Evolutionary conservation across 2,113 vertebrate species (phyloP), one percentile per base, ranked within the genome.

Genomic region (Sula dactylatra): DNA sequence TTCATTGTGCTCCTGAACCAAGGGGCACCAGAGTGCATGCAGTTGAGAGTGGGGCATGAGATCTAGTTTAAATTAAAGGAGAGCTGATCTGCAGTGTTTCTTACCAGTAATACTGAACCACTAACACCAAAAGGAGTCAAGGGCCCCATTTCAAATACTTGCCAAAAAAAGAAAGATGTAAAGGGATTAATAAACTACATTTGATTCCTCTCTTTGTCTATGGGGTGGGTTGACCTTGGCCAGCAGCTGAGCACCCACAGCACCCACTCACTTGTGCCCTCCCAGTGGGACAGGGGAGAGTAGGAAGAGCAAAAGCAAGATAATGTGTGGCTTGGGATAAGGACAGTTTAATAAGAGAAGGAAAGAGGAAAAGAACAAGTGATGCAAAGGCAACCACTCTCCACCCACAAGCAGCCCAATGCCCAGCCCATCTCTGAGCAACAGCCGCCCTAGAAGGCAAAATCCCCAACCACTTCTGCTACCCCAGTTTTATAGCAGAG

Each of bases 1-100:
- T 50, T n/a, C 1, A 0, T 36, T 44, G 78, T 36, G 20, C 31
- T 29, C 10, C 21, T 44, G 13, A 44, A 58, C 32, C 1, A 2
- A 66, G 74, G 52, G 52, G 11, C 87, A 52, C 9, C 36, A 38
- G 27, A 18, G 32, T 5, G 11, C 31, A 4, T 16, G 17, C 26
- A 18, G 8, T 26, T 1, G 2, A 11, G 36, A 7, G 31, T 32
- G 21, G 52, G 69, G 59, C 66, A 32, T 14, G 20, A 21, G 29
- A 26, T 58, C 17, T 16, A 21, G 11, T 12, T 40, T 14, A 49
- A 56, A 40, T 31, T 40, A 21, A 45, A 52, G 17, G 42, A 80
- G n/a, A 50, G 26, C 13, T 66, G 42, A 36, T 26, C 44, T 3
- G 3, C n/a, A 21, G 1, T 26, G 16, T 66, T 42, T 56, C 25